Conservation (phyloP, 2,113 vertebrate species). For the Ifrita kowaldi region DNA sequence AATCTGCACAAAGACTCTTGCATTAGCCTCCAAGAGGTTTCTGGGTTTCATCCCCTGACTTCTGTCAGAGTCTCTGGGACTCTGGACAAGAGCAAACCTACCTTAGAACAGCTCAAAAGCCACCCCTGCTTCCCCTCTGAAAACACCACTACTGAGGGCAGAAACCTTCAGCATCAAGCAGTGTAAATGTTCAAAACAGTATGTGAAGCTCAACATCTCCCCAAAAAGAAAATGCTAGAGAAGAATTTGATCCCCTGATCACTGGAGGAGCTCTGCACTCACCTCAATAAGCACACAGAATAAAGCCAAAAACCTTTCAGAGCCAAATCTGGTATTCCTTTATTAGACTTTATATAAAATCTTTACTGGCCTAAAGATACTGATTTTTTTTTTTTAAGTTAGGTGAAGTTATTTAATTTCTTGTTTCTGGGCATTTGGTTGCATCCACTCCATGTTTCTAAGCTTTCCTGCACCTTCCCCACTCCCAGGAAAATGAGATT, state of each 20-base stretch:
- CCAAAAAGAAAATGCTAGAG: background rate
- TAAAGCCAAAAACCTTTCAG: background rate
- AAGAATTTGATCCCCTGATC: background rate
- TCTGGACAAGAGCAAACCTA: background rate
- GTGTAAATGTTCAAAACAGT: fast-evolving
- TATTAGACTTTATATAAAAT: background rate
- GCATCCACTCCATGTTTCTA: background rate
- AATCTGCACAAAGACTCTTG: background rate
- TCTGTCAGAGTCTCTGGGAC: background rate
- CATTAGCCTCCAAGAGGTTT: background rate
- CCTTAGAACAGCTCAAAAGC: fast-evolving
- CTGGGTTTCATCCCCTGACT: background rate
- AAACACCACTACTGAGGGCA: background rate
- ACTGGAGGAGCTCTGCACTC: background rate
- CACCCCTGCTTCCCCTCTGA: background rate
- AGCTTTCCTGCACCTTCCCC: background rate
- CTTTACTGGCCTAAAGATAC: background rate
- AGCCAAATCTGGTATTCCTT: background rate
- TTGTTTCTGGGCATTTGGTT: background rate
- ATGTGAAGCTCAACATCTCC: background rate
- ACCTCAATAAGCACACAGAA: background rate
- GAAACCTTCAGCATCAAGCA: background rate
- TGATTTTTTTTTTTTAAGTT: background rate
- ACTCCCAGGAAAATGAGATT: background rate
- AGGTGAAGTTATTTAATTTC: background rate